Evolutionary conservation across 1,140 invertebrate species (phyloP), one percentile per base, ranked within the genome.

Genomic region (Agrypnia vestita): DNA sequence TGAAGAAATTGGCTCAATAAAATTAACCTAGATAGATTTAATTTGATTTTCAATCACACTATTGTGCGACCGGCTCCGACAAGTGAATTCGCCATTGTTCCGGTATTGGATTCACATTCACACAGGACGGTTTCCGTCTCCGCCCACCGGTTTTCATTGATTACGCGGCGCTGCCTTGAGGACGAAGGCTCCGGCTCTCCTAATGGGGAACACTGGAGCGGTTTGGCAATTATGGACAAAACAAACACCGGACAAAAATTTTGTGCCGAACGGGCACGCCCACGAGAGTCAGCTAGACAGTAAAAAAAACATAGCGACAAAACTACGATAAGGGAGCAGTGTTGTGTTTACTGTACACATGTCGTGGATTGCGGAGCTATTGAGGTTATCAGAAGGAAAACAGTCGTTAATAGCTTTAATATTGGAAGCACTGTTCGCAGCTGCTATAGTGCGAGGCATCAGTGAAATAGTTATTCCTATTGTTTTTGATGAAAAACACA

Each of bases 11-110:
- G 44, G 44, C 25, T 64, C 64, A 69, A 19, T 17, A 21, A 44
- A 69, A n/a, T 69, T 47, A 69, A 69, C 64, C 64, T 69, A 69
- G 35, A 49, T 64, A 13, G 25, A n/a, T 64, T 35, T 25, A 64
- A 64, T 35, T 64, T 25, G 35, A 25, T 25, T 25, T 64, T 64
- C 61, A 64, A 64, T 64, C 25, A 64, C 3, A 64, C 13, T 35
- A 64, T 15, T 13, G 49, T 51, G n/a, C 8, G 49, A 51, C 49
- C n/a, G 49, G 8, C n/a, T 43, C 10, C 25, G 61, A 64, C 15
- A 43, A 13, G 35, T 17, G 35, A 25, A 43, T 13, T 10, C 35
- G 4, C 21, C 15, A 13, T 64, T 35, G 61, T 12, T 15, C 19
- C 35, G 19, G 35, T 9, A 17, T 15, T 12, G 21, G 11, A 13